These are phyloP conservation scores for Rhinophrynus dorsalis DNA, from an alignment of 2,797 vertebrate species.

Conservation along the genomic window DNA sequence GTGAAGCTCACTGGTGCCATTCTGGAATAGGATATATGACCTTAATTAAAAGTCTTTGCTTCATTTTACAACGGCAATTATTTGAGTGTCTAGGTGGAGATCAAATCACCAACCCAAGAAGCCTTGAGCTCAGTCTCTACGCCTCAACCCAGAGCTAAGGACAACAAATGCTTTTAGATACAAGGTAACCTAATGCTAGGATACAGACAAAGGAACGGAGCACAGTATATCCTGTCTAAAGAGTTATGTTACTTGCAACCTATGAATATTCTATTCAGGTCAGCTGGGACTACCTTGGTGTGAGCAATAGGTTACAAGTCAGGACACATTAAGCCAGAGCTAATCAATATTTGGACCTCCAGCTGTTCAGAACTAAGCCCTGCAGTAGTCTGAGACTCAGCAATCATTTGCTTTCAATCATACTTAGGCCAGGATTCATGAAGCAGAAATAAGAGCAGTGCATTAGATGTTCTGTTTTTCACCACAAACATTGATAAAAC, in stretches of 20 bases:
- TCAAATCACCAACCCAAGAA: not conserved
- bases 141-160: not conserved
- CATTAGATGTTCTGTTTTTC: no score
- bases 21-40: not conserved
- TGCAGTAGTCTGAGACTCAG: no score
- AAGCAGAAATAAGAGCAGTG: no score
- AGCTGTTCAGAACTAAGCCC: no score
- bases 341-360: no score
- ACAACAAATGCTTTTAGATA: not conserved
- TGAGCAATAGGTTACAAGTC: not conserved
- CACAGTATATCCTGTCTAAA: slow-evolving; percentile 1
- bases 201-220: not conserved
- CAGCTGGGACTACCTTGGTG: not conserved
- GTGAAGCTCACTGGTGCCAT: not conserved
- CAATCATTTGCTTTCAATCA: no score
- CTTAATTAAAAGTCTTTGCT: not conserved
- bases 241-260: slow-evolving; percentile 16
- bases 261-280: slow-evolving; percentile 33
- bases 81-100: not conserved
- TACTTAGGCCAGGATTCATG: no score
- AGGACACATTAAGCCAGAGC: no score
- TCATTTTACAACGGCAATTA: not conserved
- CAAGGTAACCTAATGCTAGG: slow-evolving; percentile 9
- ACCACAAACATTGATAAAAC: no score
- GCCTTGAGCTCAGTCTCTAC: not conserved